Evolutionary conservation across 2,797 vertebrate species (phyloP), one percentile per base, ranked within the genome.

Genomic region (Neoniphon sammara): DNA sequence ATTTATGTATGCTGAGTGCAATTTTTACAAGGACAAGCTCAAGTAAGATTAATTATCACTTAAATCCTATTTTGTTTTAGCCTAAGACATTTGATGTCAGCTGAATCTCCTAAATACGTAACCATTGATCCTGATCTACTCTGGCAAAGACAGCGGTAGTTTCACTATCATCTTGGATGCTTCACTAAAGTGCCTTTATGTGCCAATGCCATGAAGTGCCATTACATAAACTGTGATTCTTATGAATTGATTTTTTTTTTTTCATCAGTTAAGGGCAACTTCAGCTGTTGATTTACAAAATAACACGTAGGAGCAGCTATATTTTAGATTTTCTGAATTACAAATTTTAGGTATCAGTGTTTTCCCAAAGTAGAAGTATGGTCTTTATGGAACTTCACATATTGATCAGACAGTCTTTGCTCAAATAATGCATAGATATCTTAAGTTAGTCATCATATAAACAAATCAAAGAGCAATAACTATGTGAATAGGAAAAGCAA

Each of bases 31-130:
- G 56, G 52, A 27, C 78, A 80, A 77, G 74, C 74, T 77, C 71
- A 68, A 81, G 27, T 21, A 14, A 53, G 66, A 83, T 88, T 65
- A 75, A 76, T 83, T 81, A 65, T 73, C 46, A n/a, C 55, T 79
- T 25, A 59, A 50, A 81, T 85, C 46, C 61, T 61, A 54, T 65
- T 47, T 9, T 39, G 7, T 67, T 55, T n/a, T 15, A 44, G 1
- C 65, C 7, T 64, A 27, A 57, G 77, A 34, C 64, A 75, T 82
- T 70, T 75, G 15, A 75, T 73, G 64, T 47, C 0, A 10, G 30
- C 61, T 70, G 25, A 18, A 58, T 66, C 9, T n/a, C 21, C 52
- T 53, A 61, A 70, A 61, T 42, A 23, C 47, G 7, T 46, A 3
- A 4, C 55, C 18, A 70, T 70, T 62, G 52, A 72, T 63, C 42